Percentiles rank a stretch among this genome's conserved stretches.
Conservation (phyloP, 2,113 vertebrate species). For the Nothobranchius furzeri region DNA sequence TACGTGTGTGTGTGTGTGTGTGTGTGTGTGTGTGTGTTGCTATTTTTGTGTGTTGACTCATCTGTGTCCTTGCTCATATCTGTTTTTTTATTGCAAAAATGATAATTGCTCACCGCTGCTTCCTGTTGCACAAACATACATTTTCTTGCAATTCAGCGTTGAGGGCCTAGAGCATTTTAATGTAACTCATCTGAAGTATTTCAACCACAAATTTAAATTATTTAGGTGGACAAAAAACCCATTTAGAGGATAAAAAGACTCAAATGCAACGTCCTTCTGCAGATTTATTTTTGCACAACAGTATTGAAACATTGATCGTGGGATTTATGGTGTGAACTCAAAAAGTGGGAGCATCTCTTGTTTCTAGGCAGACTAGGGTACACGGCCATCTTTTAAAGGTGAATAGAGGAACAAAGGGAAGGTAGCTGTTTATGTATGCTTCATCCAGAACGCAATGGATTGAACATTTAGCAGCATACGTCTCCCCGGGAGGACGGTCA, state of each 20-base stretch:
- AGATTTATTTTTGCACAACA: conserved; percentile 12
- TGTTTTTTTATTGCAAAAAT: conserved; percentile 22
- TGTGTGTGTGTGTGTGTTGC: neutral
- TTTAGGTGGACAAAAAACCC: neutral
- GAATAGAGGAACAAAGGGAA: conserved; percentile 33
- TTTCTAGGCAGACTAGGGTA: conserved; percentile 33
- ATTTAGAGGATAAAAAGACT: neutral
- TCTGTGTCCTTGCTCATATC: conserved; percentile 25
- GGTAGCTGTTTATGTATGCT: conserved; percentile 44
- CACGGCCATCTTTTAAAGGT: conserved; percentile 17
- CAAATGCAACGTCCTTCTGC: too few relatives aligned
- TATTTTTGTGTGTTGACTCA: conserved; percentile 25
- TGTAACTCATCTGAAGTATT: neutral
- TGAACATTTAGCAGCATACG: conserved; percentile 33
- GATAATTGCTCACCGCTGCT: conserved; percentile 45
- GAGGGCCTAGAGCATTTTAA: neutral
- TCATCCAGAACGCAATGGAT: conserved; percentile 7
- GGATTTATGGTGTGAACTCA: conserved; percentile 71
- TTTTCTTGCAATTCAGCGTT: neutral
- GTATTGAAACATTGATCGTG: neutral
- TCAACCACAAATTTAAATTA: neutral
- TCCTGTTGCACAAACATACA: conserved; percentile 43
- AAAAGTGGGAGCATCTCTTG: conserved; percentile 30
- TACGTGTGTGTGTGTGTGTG: neutral
- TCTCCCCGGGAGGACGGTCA: conserved; percentile 18